Evolutionary conservation across 2,113 vertebrate genomes (phyloP).

Genomic region (Atrichornis clamosus): DNA sequence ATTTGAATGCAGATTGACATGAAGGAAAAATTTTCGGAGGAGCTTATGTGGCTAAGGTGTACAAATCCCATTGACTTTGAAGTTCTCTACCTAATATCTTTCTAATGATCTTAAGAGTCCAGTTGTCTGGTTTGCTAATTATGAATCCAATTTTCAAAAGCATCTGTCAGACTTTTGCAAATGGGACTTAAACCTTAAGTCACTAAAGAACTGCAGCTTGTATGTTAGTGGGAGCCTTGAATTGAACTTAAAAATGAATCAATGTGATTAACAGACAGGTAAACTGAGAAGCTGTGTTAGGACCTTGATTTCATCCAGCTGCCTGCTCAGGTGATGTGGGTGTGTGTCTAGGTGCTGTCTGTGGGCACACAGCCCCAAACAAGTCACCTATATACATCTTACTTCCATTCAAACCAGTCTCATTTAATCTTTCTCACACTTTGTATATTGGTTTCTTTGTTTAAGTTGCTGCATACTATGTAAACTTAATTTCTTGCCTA

Average conservation of each 20-base stretch:
- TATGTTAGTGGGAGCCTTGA: not conserved
- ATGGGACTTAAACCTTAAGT: not conserved
- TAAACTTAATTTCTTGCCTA: not conserved
- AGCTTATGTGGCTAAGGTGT: slow-evolving; percentile 5
- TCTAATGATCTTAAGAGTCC: slow-evolving; percentile 18
- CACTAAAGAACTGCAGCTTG: not conserved
- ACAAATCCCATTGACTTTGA: slow-evolving; percentile 33
- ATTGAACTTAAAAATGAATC: not conserved
- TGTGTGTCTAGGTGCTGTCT: not conserved
- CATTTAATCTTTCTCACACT: not conserved
- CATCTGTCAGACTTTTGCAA: not conserved
- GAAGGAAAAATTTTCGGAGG: not conserved
- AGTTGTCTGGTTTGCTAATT: slow-evolving; percentile 28
- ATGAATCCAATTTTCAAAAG: slow-evolving; percentile 14
- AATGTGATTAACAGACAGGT: not conserved
- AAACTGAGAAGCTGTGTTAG: not conserved
- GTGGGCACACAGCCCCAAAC: not conserved
- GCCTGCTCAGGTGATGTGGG: not conserved
- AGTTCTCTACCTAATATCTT: slow-evolving; percentile 22
- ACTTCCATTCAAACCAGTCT: not conserved
- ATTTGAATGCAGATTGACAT: slow-evolving; percentile 10
- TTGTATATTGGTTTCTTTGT: not conserved
- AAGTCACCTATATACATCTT: rapidly evolving
- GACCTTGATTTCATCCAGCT: not conserved
- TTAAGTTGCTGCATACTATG: not conserved